Base-by-base conservation (phyloP, 2,113 vertebrate species). In the Oenanthe melanoleuca region DNA sequence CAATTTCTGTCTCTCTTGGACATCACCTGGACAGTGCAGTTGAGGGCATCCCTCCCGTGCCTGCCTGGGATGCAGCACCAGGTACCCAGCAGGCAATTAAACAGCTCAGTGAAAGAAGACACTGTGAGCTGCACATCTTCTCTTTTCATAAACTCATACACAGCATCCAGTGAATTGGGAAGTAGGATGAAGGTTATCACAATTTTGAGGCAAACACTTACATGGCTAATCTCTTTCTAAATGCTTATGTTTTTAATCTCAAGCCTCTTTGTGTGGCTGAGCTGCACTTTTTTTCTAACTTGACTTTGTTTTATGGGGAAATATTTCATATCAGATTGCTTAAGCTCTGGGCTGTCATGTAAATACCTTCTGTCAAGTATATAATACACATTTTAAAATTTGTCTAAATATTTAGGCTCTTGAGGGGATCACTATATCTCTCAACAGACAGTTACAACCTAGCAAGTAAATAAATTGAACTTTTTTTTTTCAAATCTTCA, bases 351-450 rank as follows among this genome's bases (percentile, higher is more conserved):
- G 97, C 86, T 97, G 91, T 97, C 96, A 91, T 90, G 92, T 95
- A 97, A 96, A 97, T 95, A 95, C 50, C n/a, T 97, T 97, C 93
- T 89, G 86, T 97, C 94, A 96, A 97, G 95, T 97, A 97, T 93
- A 95, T 96, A 93, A 92, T 97, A 94, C 94, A 97, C 88, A 94
- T 97, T 97, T 97, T 84, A 94, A 97, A 97, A 96, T 94, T 97
- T 97, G 95, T 98, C 97, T 96, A 98, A 98, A 98, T 97, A 97
- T 98, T 98, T 98, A 96, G 97, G 79, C 89, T 93, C 77, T 95
- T 96, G 94, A 96, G 88, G 52, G 92, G 84, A 98, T 97, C 94
- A 61, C 79, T 92, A 59, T 75, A 95, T 81, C 92, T 96, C 80
- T 96, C 67, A 28, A 95, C 88, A 97, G 89, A 75, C 94, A 96